Evolutionary conservation across 1,140 invertebrate species (phyloP), one percentile per base, ranked within the genome.

Genomic region (Halictus rubicundus): DNA sequence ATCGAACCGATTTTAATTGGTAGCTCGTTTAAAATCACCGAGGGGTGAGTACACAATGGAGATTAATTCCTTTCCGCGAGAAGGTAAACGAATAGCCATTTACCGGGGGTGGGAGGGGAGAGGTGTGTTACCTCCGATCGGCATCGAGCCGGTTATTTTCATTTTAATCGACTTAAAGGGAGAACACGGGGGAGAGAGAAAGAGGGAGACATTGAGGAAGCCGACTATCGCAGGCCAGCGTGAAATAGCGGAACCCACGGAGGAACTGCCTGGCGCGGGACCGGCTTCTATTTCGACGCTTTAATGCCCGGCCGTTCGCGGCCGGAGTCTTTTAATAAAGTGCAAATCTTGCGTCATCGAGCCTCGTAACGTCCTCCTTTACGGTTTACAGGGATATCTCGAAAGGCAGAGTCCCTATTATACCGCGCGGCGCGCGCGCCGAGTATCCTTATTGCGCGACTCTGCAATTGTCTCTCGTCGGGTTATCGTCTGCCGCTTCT

Each of bases 341-440:
- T 85, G 84, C 83, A 86, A 86, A 86, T 86, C 84, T 80, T 63
- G 73, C 79, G 82, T 70, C 77, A 75, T 85, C 54, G 82, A 66
- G 66, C 74, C 21, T 54, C 68, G 79, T 78, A 82, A 85, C 79
- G 75, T 65, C 60, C 82, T 68, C 71, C 77, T 83, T 79, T 54
- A 79, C 75, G 66, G 72, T 69, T 66, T 66, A 52, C 54, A 46
- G 77, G 54, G 52, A 78, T 73, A 72, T 37, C 77, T 25, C 32
- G 75, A 49, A n/a, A 70, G 42, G 61, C 32, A 5, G 42, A n/a
- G 60, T 25, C 60, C 12, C 76, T 9, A 61, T 78, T 78, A 78
- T 64, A 72, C 23, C 76, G 42, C 1, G 42, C 10, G n/a, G n/a
- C 42, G 10, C 23, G 4, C 42, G 60, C 57, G 66, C 46, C 66